These are phyloP conservation scores for Triplophysa tibetana DNA, from an alignment of 2,113 vertebrate species.

Conservation along the genomic window DNA sequence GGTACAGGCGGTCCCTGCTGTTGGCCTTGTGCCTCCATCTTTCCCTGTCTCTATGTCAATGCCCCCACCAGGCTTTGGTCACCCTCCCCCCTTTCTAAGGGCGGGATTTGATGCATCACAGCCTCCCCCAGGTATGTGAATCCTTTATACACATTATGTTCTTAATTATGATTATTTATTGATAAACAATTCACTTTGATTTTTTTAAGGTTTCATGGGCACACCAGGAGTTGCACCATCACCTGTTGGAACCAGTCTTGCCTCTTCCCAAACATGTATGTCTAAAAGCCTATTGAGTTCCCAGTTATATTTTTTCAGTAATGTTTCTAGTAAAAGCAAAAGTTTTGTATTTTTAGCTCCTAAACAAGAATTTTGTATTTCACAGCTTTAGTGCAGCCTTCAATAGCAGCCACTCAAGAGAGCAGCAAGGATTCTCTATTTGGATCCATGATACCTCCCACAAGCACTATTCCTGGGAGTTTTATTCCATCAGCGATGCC, in stretches of 20 bases:
- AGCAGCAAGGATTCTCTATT: conserved; percentile 86
- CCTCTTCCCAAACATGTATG: conserved; percentile 82
- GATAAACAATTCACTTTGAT: background rate
- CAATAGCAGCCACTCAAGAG: conserved; percentile 83
- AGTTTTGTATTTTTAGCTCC: background rate
- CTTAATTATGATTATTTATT: background rate
- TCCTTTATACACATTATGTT: background rate
- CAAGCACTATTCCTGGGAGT: conserved; percentile 80
- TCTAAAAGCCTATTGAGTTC: conserved; percentile 49
- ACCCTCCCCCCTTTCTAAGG: conserved; percentile 89
- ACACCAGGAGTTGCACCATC: conserved; percentile 83
- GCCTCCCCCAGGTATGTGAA: conserved; percentile 87
- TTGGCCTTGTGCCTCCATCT: conserved; percentile 89
- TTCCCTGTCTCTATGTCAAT: conserved; percentile 94
- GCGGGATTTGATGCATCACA: conserved; percentile 92
- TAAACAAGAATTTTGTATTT: background rate
- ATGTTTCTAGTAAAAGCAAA: background rate
- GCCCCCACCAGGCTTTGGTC: conserved; percentile 93
- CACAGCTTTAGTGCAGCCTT: conserved; percentile 84
- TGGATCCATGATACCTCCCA: conserved; percentile 82
- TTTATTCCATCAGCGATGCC: conserved; percentile 84
- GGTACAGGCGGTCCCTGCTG: conserved; percentile 85
- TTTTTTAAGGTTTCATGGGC: conserved; percentile 85
- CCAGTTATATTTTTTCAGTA: background rate
- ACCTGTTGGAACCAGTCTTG: conserved; percentile 75